Evolutionary conservation across 2,113 vertebrate species (phyloP).

Genomic region (Mungos mungo): DNA sequence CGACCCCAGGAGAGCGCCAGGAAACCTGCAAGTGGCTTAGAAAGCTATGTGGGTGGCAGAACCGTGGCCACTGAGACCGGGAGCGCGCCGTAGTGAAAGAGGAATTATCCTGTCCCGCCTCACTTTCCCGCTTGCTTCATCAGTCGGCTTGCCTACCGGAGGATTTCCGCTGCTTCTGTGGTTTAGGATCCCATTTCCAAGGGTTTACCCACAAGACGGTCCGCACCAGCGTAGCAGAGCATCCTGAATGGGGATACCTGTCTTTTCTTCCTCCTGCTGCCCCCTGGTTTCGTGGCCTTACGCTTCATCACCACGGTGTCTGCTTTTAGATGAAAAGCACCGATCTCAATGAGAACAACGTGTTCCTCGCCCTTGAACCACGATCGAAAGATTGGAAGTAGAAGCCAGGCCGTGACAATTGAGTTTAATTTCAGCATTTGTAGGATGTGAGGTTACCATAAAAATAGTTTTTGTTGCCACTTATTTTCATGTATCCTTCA

Average conservation of each 20-base stretch:
- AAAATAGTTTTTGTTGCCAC: not conserved
- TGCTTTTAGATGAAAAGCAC: not conserved
- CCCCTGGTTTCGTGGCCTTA: not conserved
- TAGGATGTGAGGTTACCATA: not conserved
- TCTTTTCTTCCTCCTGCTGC: not conserved
- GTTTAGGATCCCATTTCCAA: not conserved
- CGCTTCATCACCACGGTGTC: not conserved
- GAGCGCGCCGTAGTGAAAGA: not conserved
- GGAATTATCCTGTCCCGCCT: not conserved
- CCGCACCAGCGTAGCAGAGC: not conserved
- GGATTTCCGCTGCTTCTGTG: not conserved
- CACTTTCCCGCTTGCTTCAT: not conserved
- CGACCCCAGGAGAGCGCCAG: not conserved
- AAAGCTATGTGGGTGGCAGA: not conserved
- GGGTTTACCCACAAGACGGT: fast-evolving
- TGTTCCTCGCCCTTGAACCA: not conserved
- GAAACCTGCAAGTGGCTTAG: not conserved
- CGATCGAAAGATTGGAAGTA: not conserved
- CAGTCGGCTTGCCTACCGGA: not conserved
- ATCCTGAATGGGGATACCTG: not conserved
- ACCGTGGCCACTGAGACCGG: not conserved
- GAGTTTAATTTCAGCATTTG: slow-evolving; percentile 7
- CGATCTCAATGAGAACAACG: not conserved
- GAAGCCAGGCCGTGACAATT: not conserved
- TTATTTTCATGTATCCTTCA: slow-evolving; percentile 10